A percentile compares a stretch with the other conserved stretches of the same genome.
Evolutionary conservation across 2,113 vertebrate species (phyloP).

Genomic region (Oostethus manadensis): DNA sequence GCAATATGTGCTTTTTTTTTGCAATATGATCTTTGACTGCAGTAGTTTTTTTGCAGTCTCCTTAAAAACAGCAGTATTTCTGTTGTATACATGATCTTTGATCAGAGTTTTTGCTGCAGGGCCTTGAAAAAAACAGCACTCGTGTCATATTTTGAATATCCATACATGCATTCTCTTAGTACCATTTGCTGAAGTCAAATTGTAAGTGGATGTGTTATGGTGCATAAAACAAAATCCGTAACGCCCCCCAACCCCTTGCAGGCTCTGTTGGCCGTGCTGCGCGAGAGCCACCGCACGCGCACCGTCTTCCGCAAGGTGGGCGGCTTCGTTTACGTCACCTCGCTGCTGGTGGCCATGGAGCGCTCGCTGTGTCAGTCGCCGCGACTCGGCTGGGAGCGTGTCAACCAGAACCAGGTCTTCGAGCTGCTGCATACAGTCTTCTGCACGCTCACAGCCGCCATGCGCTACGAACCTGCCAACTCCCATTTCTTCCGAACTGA

Average conservation of each 20-base stretch:
- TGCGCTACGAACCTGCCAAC: slow-evolving; percentile 98
- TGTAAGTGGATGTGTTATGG: no score
- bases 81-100: no score
- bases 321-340: slow-evolving; percentile 96
- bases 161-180: no score
- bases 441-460: slow-evolving; percentile 91
- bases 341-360: slow-evolving; percentile 95
- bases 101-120: no score
- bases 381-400: slow-evolving; percentile 87
- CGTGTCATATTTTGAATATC: no score
- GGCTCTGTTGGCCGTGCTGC: slow-evolving; percentile 85
- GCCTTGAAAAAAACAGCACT: no score
- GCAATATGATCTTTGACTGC: no score
- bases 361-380: slow-evolving; percentile 84
- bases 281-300: slow-evolving; percentile 92
- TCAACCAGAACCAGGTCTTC: slow-evolving; percentile 92
- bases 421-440: slow-evolving; percentile 92
- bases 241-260: slow-evolving; percentile 27
- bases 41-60: no score
- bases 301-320: slow-evolving; percentile 97
- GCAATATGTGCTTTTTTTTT: no score
- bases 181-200: no score
- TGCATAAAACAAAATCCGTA: background rate
- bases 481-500: slow-evolving; percentile 96
- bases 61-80: no score